Evolutionary conservation across 2,797 vertebrate species (phyloP).

Genomic region (Salarias fasciatus): DNA sequence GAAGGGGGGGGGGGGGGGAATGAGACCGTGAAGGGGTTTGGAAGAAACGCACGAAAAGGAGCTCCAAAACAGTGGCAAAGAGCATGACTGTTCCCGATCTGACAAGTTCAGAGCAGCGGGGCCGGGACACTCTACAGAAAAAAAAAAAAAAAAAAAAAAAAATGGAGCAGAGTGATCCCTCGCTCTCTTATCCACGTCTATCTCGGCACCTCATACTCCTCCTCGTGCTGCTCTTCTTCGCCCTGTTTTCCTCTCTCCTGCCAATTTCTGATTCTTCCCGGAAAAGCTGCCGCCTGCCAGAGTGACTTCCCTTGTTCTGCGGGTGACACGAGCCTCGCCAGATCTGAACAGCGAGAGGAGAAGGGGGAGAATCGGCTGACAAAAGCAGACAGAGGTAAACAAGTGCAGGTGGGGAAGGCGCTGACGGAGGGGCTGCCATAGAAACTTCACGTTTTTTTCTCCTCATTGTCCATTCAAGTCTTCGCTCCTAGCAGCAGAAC

Average conservation of each 20-base stretch:
- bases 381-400: too few species aligned
- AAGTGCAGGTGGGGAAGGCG: too few species aligned
- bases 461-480: too few species aligned
- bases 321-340: too few species aligned
- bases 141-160: too few species aligned
- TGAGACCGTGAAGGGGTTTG: constrained; percentile 9
- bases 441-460: too few species aligned
- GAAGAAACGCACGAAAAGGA: constrained; percentile 28
- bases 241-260: constrained; percentile 17
- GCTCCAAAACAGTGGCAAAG: constrained; percentile 30
- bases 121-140: constrained; percentile 39
- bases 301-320: constrained; percentile 28
- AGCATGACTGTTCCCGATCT: constrained; percentile 29
- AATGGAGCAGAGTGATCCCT: constrained; percentile 29
- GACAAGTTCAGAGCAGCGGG: constrained; percentile 56
- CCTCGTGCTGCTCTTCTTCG: constrained; percentile 20
- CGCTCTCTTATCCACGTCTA: constrained; percentile 11
- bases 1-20: neutral
- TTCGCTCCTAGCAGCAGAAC: too few species aligned
- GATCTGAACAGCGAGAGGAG: too few species aligned
- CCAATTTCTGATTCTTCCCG: constrained; percentile 22
- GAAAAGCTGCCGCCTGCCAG: constrained; percentile 36
- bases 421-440: too few species aligned
- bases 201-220: constrained; percentile 26
- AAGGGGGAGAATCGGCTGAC: too few species aligned